Conservation (phyloP, 2,113 vertebrate genomes). For the Manacus vitellinus region DNA sequence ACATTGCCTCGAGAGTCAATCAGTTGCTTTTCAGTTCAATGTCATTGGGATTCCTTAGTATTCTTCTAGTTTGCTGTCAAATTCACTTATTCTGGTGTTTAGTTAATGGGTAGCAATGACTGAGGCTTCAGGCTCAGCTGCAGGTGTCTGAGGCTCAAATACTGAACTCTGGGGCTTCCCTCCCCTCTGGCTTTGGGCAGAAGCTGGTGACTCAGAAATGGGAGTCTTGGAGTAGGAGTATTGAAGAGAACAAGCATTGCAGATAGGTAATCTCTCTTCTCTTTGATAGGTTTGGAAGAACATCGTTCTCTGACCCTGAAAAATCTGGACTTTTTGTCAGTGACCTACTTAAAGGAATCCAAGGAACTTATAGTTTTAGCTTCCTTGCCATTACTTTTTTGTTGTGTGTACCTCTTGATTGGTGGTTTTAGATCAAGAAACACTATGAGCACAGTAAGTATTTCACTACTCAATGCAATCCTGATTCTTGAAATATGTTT, state of each 20-base stretch:
- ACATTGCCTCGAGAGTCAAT: neutral
- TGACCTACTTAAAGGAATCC: neutral
- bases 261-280: neutral
- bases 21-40: neutral
- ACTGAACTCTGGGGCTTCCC: neutral
- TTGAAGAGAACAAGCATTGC: neutral
- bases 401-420: neutral
- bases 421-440: neutral
- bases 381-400: neutral
- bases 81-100: neutral
- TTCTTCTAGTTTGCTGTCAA: neutral
- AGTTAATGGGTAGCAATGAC: neutral
- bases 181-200: neutral
- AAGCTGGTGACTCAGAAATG: neutral
- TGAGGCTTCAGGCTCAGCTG: neutral
- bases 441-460: conserved; percentile 66
- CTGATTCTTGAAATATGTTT: neutral
- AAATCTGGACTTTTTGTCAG: neutral
- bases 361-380: neutral
- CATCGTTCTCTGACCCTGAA: neutral
- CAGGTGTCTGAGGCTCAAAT: neutral
- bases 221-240: neutral
- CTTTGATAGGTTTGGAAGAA: conserved; percentile 13
- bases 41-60: neutral
- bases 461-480: neutral